A percentile compares a stretch with the other conserved stretches of the same genome.
These are phyloP conservation scores for Luidia sarsii DNA, from an alignment of 53 echinoderm and acorn worm genomes.

Conservation along the genomic window DNA sequence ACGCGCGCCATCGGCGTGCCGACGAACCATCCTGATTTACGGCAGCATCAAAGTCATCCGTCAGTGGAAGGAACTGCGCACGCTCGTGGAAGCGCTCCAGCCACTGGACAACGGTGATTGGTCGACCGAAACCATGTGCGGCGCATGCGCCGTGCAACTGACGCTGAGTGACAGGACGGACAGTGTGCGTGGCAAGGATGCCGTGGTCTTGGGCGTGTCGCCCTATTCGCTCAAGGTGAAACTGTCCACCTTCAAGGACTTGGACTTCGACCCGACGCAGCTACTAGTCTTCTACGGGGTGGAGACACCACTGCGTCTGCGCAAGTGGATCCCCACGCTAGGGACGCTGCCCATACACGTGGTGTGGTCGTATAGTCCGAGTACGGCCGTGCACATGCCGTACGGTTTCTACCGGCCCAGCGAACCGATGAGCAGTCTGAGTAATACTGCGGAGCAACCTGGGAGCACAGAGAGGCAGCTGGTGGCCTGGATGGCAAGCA, in stretches of 20 bases:
- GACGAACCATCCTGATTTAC: conserved; percentile 49
- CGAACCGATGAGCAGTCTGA: neutral
- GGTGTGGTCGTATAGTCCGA: conserved; percentile 69
- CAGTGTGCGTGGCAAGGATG: conserved; percentile 62
- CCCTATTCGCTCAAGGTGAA: conserved; percentile 62
- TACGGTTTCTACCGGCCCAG: conserved; percentile 61
- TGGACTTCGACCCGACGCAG: conserved; percentile 45
- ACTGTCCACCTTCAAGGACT: neutral
- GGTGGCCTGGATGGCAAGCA: conserved; percentile 92
- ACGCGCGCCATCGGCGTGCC: neutral
- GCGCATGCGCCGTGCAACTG: conserved; percentile 21
- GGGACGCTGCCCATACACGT: conserved; percentile 56
- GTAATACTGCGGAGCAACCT: neutral
- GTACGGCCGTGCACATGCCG: conserved; percentile 63
- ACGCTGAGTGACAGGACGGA: conserved; percentile 12
- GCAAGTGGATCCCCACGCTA: conserved; percentile 52
- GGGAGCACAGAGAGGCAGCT: conserved; percentile 59
- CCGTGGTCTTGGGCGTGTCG: conserved; percentile 75
- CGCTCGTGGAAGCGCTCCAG: conserved; percentile 48
- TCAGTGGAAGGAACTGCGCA: conserved; percentile 55
- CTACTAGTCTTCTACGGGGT: conserved; percentile 75
- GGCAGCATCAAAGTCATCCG: conserved; percentile 62
- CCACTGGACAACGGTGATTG: conserved; percentile 31
- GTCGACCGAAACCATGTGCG: conserved; percentile 19
- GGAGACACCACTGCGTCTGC: conserved; percentile 71